A percentile compares a stretch with the other conserved stretches of the same genome.
phyloP scores from a whole-genome alignment of 1,140 invertebrate genomes.

The Lasioglossum albipes region DNA sequence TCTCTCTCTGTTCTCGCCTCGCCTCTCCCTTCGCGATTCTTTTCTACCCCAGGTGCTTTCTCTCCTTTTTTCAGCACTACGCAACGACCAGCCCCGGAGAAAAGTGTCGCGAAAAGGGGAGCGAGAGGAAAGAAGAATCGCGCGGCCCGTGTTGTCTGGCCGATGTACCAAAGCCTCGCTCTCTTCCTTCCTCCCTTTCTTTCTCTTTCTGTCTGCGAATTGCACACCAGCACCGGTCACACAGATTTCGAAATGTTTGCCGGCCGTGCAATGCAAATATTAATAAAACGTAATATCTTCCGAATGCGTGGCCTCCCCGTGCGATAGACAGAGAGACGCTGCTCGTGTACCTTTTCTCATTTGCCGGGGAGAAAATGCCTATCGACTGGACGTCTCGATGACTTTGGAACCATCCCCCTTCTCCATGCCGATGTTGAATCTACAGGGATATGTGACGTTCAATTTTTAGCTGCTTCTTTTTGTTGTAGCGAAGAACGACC shows the following conservation, averaged over 20 bases:
- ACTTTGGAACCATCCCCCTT: background rate
- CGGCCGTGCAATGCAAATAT: constrained; percentile 60
- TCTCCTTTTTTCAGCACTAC: background rate
- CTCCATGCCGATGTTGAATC: background rate
- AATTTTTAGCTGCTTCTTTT: background rate
- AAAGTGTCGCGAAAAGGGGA: constrained; percentile 38
- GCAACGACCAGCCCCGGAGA: constrained; percentile 31
- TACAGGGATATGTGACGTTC: background rate
- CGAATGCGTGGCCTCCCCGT: constrained; percentile 44
- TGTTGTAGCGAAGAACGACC: background rate
- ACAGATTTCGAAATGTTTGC: constrained; percentile 61
- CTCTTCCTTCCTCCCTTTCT: too few relatives aligned
- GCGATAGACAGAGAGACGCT: constrained; percentile 6
- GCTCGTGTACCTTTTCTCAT: constrained; percentile 10
- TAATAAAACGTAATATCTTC: constrained; percentile 68
- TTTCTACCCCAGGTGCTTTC: too few relatives aligned
- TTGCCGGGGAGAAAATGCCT: background rate
- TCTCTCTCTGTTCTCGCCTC: too few relatives aligned
- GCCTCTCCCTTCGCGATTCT: too few relatives aligned
- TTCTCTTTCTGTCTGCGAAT: constrained; percentile 31
- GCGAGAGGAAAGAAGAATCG: constrained; percentile 43
- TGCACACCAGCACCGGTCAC: constrained; percentile 27
- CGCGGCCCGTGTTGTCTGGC: constrained; percentile 45
- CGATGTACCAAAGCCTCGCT: constrained; percentile 8
- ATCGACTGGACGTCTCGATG: background rate